Base-by-base conservation (phyloP, 1,140 invertebrate species). In the Limonius californicus region DNA sequence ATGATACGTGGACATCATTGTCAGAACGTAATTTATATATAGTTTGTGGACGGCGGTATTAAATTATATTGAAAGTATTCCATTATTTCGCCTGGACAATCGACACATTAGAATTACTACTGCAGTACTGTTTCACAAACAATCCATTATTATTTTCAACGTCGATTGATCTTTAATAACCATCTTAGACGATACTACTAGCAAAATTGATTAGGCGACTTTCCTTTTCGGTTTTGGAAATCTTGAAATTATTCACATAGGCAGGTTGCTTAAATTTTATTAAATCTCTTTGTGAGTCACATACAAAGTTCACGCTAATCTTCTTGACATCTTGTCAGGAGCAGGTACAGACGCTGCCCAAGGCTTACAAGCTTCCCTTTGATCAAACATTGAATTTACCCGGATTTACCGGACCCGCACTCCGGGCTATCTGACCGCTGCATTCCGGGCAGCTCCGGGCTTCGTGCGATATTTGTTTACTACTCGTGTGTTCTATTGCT, bases 321-420 rank as follows among this genome's bases (percentile, higher is more conserved):
- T 45, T 45, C 43, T 50, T 21, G 20, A 50, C 45, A 50, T 50
- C 45, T 50, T 50, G 45, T 50, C 45, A 50, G 45, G 16, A 50
- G 45, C 45, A 50, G 45, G 45, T 50, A 50, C 19, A 7, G 45
- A 19, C 45, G n/a, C 20, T 21, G 20, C 45, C 45, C 45, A 8
- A 21, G 45, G 45, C 45, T 50, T 50, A 50, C 16, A 50, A 16
- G 45, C 45, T 50, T 50, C 16, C 16, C 45, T 50, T 50, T 50
- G 45, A 50, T 50, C 45, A 50, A 50, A 50, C 45, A 50, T 50
- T 50, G 45, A 50, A 50, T 50, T 50, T 50, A 19, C 45, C 45
- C 45, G 45, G 45, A 50, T 50, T 50, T 50, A 21, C 45, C 45
- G 45, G 45, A 50, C 45, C 45, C 45, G 45, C 45, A 19, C 45